phyloP scores from a whole-genome alignment of 2,888 invertebrate genomes.

The Allacma fusca region DNA sequence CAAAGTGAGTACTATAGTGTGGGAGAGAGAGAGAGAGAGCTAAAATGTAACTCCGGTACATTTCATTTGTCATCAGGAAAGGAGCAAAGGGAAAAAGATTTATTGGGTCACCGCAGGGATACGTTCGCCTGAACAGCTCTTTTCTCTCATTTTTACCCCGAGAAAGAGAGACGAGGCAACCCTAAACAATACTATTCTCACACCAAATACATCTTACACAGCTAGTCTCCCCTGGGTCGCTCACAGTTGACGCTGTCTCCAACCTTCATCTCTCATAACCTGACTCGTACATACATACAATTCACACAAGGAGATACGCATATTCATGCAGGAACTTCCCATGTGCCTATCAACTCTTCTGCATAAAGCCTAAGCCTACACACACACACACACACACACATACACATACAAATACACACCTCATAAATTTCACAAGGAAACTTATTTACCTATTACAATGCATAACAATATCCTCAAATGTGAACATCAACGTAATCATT shows the following conservation, averaged over 20 bases:
- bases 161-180: slow-evolving; percentile 14
- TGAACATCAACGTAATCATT: slow-evolving; percentile 16
- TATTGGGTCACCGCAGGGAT: slow-evolving; percentile 51
- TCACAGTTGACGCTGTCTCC: slow-evolving; percentile 30
- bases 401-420: slow-evolving; percentile 8
- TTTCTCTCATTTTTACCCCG: slow-evolving; percentile 18
- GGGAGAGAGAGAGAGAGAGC: not conserved
- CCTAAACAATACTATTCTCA: slow-evolving; percentile 42
- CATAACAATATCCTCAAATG: slow-evolving; percentile 24
- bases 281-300: not conserved
- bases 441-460: slow-evolving; percentile 32
- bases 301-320: not conserved
- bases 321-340: not conserved
- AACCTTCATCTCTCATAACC: slow-evolving; percentile 34
- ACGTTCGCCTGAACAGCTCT: slow-evolving; percentile 47
- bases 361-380: no score
- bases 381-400: not conserved
- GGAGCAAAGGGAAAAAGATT: slow-evolving; percentile 44
- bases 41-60: slow-evolving; percentile 11
- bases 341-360: no score
- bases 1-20: no score
- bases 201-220: slow-evolving; percentile 38
- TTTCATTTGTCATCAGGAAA: slow-evolving; percentile 51
- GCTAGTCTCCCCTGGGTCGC: slow-evolving; percentile 36
- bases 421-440: slow-evolving; percentile 32